These are phyloP conservation scores for Eilema sororculum DNA, from an alignment of 2,888 invertebrate genomes.

Conservation along the genomic window DNA sequence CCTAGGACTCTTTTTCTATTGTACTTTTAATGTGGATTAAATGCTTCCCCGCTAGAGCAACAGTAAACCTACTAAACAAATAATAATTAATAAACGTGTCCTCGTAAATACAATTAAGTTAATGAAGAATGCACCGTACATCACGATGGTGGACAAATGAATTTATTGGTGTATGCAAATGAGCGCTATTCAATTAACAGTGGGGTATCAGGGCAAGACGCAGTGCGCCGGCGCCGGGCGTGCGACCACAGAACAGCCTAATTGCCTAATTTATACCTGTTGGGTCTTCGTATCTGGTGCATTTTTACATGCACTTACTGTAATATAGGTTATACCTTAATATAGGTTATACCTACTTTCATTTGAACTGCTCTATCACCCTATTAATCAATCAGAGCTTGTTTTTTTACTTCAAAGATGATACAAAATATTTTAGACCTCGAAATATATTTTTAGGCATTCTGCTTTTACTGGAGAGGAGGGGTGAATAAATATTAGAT, in stretches of 20 bases:
- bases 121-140: slow-evolving; percentile 38
- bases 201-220: slow-evolving; percentile 47
- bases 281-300: not conserved
- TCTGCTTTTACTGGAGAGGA: no score
- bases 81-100: slow-evolving; percentile 22
- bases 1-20: not conserved
- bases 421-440: no score
- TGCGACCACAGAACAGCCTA: slow-evolving; percentile 31
- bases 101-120: slow-evolving; percentile 37
- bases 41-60: not conserved
- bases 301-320: not conserved
- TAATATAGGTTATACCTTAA: not conserved
- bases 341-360: not conserved
- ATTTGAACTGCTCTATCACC: not conserved
- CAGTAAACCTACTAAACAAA: slow-evolving; percentile 14
- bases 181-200: slow-evolving; percentile 53
- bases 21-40: not conserved
- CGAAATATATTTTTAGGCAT: no score
- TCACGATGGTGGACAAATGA: slow-evolving; percentile 33
- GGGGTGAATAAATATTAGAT: no score
- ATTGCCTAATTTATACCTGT: slow-evolving; percentile 57
- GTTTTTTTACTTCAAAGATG: no score
- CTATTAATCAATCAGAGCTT: no score
- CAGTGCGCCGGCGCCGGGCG: slow-evolving; percentile 24
- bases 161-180: slow-evolving; percentile 57